Percentiles rank a stretch among this genome's conserved stretches.
These are phyloP conservation scores for Pseudococcus longispinus DNA, from an alignment of 2,888 invertebrate species.

Conservation along the genomic window DNA sequence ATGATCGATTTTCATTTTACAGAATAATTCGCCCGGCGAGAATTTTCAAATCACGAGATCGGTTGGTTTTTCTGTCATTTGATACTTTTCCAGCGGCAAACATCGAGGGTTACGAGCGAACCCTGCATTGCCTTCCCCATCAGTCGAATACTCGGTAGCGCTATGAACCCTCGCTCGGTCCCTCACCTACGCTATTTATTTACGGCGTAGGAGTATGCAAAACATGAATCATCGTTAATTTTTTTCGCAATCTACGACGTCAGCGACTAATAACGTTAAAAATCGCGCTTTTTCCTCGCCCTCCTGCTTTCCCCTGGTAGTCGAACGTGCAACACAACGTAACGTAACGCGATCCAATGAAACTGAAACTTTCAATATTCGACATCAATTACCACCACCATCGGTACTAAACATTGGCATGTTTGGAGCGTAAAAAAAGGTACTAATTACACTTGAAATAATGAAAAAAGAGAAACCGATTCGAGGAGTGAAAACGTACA, in stretches of 20 bases:
- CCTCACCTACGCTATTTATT: background rate
- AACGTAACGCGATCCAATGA: background rate
- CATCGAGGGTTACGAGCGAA: background rate
- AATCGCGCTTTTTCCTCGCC: background rate
- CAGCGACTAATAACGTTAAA: background rate
- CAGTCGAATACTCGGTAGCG: background rate
- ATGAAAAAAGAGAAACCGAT: conserved; percentile 17
- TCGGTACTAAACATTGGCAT: background rate
- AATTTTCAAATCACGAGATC: background rate
- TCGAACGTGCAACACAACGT: background rate
- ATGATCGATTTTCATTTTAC: background rate
- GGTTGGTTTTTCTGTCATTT: background rate
- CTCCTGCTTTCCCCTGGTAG: background rate
- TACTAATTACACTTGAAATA: background rate
- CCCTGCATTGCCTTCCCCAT: background rate
- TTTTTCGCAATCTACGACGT: background rate
- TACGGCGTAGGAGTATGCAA: conserved; percentile 26
- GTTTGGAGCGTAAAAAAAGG: background rate
- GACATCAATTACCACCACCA: background rate
- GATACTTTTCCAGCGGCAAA: background rate
- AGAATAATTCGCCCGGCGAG: background rate
- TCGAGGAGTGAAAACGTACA: background rate
- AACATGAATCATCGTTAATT: background rate
- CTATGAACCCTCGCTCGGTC: background rate
- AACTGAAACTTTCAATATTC: background rate